A percentile compares a stretch with the other conserved stretches of the same genome.
These are phyloP conservation scores for Blennius ocellaris DNA, from an alignment of 2,113 vertebrate species.

Conservation along the genomic window DNA sequence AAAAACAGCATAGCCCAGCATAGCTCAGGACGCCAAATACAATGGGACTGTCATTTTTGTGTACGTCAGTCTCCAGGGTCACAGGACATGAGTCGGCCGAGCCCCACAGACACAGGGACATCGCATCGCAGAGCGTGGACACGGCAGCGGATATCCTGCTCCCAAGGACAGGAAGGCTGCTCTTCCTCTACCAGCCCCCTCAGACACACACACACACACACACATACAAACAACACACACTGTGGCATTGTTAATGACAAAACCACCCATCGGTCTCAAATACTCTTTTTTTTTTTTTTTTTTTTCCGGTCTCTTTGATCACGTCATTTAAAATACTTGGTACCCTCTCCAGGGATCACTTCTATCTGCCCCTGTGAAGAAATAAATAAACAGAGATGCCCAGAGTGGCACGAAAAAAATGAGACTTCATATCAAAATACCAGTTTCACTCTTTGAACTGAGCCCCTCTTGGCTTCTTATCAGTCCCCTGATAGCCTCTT, in stretches of 20 bases:
- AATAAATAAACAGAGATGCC: slow-evolving; percentile 62
- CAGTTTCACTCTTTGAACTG: slow-evolving; percentile 74
- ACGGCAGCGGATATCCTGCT: slow-evolving; percentile 80
- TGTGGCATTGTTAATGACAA: slow-evolving; percentile 45
- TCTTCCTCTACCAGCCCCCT: slow-evolving; percentile 76
- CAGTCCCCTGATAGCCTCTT: slow-evolving; percentile 58
- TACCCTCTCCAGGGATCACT: slow-evolving; percentile 19
- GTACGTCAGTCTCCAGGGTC: background rate
- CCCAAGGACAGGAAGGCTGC: slow-evolving; percentile 82
- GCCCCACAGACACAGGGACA: slow-evolving; percentile 56
- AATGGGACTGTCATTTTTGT: background rate
- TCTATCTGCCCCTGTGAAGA: slow-evolving; percentile 32
- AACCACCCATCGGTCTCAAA: slow-evolving; percentile 19
- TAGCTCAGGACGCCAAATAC: background rate
- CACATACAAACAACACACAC: slow-evolving; percentile 36
- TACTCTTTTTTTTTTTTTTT: background rate
- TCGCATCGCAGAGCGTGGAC: slow-evolving; percentile 57
- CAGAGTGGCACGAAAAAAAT: slow-evolving; percentile 45
- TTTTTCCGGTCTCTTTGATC: slow-evolving; percentile 47
- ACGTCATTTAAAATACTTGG: slow-evolving; percentile 24
- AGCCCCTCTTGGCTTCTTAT: slow-evolving; percentile 72
- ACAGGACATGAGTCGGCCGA: slow-evolving; percentile 46
- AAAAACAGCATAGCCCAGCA: background rate
- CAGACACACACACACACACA: slow-evolving; percentile 42
- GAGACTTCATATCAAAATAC: slow-evolving; percentile 59